Evolutionary conservation across 1,140 invertebrate species (phyloP), one percentile per base, ranked within the genome.

Genomic region (Telenomus remus): DNA sequence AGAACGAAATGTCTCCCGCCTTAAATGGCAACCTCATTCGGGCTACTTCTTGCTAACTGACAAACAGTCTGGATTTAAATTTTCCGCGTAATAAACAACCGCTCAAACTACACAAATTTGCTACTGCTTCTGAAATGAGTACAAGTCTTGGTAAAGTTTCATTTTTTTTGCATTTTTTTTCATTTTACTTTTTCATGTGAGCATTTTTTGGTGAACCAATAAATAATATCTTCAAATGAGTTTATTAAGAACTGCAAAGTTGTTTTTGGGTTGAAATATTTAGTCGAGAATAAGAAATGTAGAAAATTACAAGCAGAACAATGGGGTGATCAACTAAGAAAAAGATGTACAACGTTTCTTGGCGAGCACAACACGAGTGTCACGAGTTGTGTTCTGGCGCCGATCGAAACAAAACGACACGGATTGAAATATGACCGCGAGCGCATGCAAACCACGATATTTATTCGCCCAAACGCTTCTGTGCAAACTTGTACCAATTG

Each of bases 1-100:
- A 86, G 84, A 86, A 86, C 84, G 83, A 86, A 86, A 86, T 84
- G 84, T 86, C 79, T 82, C 65, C 64, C 80, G n/a, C 85, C 85
- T 86, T 86, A 86, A 86, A 86, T 86, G 84, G 85, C 79, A 83
- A 81, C 73, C 75, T 80, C 82, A 79, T 78, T 74, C 79, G 79
- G 63, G 51, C 56, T 65, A 59, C 59, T 56, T 27, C 37, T n/a
- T 14, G 34, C 46, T 9, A 10, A 19, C 54, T 55, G 55, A 57
- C 43, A 70, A 66, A 65, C 69, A 33, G 61, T 35, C 50, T 42
- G 66, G 55, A 72, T 77, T 77, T 72, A 55, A 71, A 76, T 76
- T 71, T 76, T 50, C 66, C 66, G 66, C 66, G 53, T 51, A 42
- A 65, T 60, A 73, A 65, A 70, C 55, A 48, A 61, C 56, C 56